A percentile compares a stretch with the other conserved stretches of the same genome.
These are phyloP conservation scores for Platichthys stellatus DNA, from an alignment of 2,113 vertebrate species.

Conservation along the genomic window DNA sequence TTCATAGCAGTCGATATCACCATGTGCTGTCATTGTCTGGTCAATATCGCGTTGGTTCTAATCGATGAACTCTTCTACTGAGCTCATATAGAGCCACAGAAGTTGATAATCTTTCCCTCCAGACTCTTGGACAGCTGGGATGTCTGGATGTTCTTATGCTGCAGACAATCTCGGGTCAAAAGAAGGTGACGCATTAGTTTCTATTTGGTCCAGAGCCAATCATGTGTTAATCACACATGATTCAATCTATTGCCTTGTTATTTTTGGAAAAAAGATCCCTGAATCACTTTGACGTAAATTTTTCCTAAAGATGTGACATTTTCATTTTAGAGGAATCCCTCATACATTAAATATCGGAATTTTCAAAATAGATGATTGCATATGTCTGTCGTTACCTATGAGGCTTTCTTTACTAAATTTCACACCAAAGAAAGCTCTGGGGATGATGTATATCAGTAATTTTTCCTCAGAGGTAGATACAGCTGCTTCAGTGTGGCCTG, in stretches of 20 bases:
- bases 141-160: conserved; percentile 1
- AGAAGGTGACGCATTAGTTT: conserved; percentile 21
- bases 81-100: not conserved
- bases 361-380: not conserved
- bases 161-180: conserved; percentile 4
- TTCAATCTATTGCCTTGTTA: conserved; percentile 29
- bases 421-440: conserved; percentile 7
- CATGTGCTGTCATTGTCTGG: not conserved
- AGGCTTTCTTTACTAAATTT: conserved; percentile 9
- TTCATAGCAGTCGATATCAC: not conserved
- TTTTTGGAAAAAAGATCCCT: conserved; percentile 16
- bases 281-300: conserved; percentile 1
- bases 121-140: not conserved
- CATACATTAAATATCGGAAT: not conserved
- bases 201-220: conserved; percentile 16
- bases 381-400: not conserved
- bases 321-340: not conserved
- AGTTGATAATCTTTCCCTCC: conserved; percentile 6
- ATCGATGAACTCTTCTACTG: not conserved
- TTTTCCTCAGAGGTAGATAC: conserved; percentile 51
- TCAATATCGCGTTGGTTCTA: conserved; percentile 8
- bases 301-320: not conserved
- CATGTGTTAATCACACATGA: conserved; percentile 36
- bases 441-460: conserved; percentile 20
- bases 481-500: conserved; percentile 61